Evolutionary conservation across 1,140 invertebrate species (phyloP).

Genomic region (Grapholita molesta): DNA sequence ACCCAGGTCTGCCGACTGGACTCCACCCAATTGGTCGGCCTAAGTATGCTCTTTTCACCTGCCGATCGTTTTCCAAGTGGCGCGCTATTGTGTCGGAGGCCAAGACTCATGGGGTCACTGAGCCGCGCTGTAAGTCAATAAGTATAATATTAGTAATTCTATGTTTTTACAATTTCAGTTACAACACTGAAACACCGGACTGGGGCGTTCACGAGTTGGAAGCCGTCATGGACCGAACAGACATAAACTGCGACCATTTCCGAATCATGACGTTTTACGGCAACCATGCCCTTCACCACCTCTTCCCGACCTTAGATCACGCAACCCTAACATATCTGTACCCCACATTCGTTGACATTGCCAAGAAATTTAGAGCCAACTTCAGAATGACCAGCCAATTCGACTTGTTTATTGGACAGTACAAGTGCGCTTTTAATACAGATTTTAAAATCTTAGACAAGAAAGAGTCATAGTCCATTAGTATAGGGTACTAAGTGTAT

Average conservation of each 20-base stretch:
- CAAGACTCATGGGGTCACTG: too few species aligned
- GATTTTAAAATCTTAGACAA: conserved; percentile 23
- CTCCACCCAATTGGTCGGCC: too few species aligned
- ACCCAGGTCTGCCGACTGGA: too few species aligned
- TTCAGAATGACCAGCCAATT: conserved; percentile 74
- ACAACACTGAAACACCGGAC: conserved; percentile 63
- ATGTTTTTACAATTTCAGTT: neutral
- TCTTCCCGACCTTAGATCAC: conserved; percentile 88
- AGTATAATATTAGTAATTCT: too few species aligned
- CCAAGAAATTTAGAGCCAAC: conserved; percentile 82
- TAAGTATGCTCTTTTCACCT: too few species aligned
- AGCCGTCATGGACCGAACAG: conserved; percentile 82
- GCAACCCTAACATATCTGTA: conserved; percentile 80
- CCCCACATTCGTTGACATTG: conserved; percentile 80
- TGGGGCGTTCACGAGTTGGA: conserved; percentile 88
- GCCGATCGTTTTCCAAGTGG: too few species aligned
- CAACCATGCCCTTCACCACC: conserved; percentile 85
- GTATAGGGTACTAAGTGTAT: too few species aligned
- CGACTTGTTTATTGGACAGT: conserved; percentile 82
- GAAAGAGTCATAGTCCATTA: neutral
- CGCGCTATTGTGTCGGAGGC: too few species aligned
- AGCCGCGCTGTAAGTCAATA: too few species aligned
- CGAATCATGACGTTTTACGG: conserved; percentile 84
- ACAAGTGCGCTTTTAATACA: conserved; percentile 80
- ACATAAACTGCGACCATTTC: conserved; percentile 81